Conservation (phyloP, 2,797 vertebrate genomes). For the Urophycis tenuis region DNA sequence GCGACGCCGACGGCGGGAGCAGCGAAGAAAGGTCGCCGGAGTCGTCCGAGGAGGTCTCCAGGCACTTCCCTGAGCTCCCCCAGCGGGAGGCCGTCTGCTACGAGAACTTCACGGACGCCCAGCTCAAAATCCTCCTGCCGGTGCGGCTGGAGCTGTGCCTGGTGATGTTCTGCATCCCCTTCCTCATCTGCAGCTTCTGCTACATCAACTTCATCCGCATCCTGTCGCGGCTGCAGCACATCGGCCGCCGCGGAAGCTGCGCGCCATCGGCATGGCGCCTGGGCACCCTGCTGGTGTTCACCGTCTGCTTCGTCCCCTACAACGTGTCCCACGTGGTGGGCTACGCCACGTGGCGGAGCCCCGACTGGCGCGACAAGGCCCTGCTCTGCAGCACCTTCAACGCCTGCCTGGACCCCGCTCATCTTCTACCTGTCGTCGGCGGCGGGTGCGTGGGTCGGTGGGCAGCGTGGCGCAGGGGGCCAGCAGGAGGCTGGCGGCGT, state of each 20-base stretch:
- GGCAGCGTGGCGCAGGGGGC: constrained; percentile 43
- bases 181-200: constrained; percentile 78
- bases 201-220: constrained; percentile 82
- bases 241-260: constrained; percentile 66
- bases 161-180: constrained; percentile 80
- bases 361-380: constrained; percentile 72
- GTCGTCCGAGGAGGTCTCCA: neutral
- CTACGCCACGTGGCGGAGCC: constrained; percentile 57
- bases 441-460: constrained; percentile 65
- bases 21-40: neutral
- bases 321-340: constrained; percentile 84
- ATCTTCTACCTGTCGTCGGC: constrained; percentile 87
- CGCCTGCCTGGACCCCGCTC: constrained; percentile 78
- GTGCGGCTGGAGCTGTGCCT: constrained; percentile 80
- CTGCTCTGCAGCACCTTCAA: constrained; percentile 84
- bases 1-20: too few species aligned
- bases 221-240: constrained; percentile 72
- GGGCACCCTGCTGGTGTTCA: constrained; percentile 80
- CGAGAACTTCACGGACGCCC: constrained; percentile 61
- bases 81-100: constrained; percentile 66
- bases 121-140: constrained; percentile 73
- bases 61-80: neutral
- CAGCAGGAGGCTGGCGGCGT: constrained; percentile 41
- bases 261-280: constrained; percentile 80
- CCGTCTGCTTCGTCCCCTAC: constrained; percentile 83